Base-by-base conservation (phyloP, 2,113 vertebrate genomes). In the Ageneiosus marmoratus region DNA sequence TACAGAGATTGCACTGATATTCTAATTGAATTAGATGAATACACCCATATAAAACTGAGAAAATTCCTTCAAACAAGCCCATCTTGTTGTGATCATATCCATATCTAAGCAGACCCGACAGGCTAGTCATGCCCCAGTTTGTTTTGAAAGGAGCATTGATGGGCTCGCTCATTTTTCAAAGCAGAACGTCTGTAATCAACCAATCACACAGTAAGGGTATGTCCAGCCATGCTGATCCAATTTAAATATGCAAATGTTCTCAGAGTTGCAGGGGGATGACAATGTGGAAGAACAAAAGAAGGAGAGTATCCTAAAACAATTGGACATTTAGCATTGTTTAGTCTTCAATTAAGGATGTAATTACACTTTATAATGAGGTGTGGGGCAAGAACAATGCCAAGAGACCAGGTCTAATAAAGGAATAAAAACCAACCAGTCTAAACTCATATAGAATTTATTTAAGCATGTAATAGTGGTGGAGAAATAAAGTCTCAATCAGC, bases 191-290 rank as follows among this genome's bases (percentile, higher is more conserved):
- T 83, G 84, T 81, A 27, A 50, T 48, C 48, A 48, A 58, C 85
- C 80, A 82, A 78, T 83, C 74, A 72, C 73, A 82, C 76, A 67
- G 85, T 82, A 81, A 82, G 80, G 83, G 82, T 73, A 69, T 75
- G 77, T 62, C 82, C 85, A 88, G 82, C 82, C 87, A 86, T 87
- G 88, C 88, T 85, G 84, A 90, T 89, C 89, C 88, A 90, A 92
- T 92, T 92, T 90, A 89, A 89, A 92, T 92, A 92, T 92, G 91
- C 87, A 89, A 92, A 93, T 92, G 81, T 75, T 89, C 83, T 87
- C 80, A 1, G 44, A 80, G 65, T 80, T 78, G 75, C 81, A 81
- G 88, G 87, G 88, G 82, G 79, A 74, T 69, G 41, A 41, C 44
- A 85, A 82, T 84, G 81, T 88, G 72, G 63, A 72, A 87, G 85